These are phyloP conservation scores for Lasioglossum villosulum DNA, from an alignment of 2,888 invertebrate species.

Conservation along the genomic window DNA sequence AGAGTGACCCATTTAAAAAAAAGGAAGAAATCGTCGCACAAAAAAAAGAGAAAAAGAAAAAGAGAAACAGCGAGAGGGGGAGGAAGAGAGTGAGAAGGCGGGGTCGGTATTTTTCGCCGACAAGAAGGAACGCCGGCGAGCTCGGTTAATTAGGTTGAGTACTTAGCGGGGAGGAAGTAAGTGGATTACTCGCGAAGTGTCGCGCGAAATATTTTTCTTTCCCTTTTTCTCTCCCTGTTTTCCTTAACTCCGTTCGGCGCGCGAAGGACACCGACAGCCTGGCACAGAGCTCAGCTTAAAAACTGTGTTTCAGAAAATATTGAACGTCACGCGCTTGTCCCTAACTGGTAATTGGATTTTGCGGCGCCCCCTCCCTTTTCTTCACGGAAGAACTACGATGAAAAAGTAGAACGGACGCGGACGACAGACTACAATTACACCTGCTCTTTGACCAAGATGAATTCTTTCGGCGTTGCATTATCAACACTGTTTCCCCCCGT, in stretches of 20 bases:
- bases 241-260: slow-evolving; percentile 43
- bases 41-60: neutral
- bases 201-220: slow-evolving; percentile 46
- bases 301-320: slow-evolving; percentile 28
- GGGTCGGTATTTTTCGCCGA: slow-evolving; percentile 28
- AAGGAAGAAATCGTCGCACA: slow-evolving; percentile 29
- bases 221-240: slow-evolving; percentile 14
- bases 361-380: neutral
- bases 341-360: slow-evolving; percentile 49
- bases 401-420: slow-evolving; percentile 36
- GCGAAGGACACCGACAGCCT: neutral
- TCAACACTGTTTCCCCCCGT: neutral
- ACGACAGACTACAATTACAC: slow-evolving; percentile 32
- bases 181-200: slow-evolving; percentile 54
- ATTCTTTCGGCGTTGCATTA: slow-evolving; percentile 16
- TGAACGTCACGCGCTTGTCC: neutral
- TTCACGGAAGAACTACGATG: neutral
- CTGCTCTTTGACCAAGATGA: slow-evolving; percentile 24
- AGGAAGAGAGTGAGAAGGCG: neutral
- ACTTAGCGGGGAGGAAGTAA: slow-evolving; percentile 43
- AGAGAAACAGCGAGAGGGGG: neutral
- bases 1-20: slow-evolving; percentile 66
- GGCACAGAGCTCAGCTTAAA: neutral
- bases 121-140: slow-evolving; percentile 34
- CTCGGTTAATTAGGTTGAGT: slow-evolving; percentile 61